Conservation (phyloP, 2,797 vertebrate genomes). For the Myotis pilosus region DNA sequence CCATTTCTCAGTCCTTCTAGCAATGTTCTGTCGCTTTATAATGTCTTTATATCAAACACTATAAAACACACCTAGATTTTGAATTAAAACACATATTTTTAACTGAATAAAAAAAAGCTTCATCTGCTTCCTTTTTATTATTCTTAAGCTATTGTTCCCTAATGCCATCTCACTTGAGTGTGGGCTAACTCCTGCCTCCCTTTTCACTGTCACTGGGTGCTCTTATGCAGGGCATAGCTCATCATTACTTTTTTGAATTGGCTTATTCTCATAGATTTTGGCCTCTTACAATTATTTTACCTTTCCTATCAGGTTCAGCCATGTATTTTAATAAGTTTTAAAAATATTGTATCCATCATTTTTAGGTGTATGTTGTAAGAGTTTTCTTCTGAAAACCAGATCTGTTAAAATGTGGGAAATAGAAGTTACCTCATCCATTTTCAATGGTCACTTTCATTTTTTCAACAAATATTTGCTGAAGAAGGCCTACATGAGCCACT, state of each 20-base stretch:
- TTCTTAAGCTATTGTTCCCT: neutral
- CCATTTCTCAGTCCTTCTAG: neutral
- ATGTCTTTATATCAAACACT: neutral
- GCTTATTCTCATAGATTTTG: neutral
- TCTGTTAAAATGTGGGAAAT: neutral
- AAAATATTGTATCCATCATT: neutral
- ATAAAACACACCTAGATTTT: neutral
- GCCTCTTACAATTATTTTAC: neutral
- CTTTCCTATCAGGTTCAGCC: neutral
- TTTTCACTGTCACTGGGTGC: neutral
- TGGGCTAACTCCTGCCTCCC: neutral
- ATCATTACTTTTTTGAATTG: neutral
- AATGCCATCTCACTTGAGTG: neutral
- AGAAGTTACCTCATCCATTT: neutral
- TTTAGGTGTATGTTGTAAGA: neutral
- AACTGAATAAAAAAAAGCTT: neutral
- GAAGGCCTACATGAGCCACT: neutral
- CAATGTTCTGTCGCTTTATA: neutral
- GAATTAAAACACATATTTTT: constrained; percentile 9
- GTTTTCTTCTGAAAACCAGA: neutral
- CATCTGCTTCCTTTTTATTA: neutral
- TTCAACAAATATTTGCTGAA: constrained; percentile 10
- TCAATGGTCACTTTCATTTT: neutral
- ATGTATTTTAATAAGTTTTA: neutral
- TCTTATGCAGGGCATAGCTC: neutral